Evolutionary conservation across 1,140 invertebrate genomes (phyloP), one percentile per base, ranked within the genome.

Genomic region (Triops cancriformis): DNA sequence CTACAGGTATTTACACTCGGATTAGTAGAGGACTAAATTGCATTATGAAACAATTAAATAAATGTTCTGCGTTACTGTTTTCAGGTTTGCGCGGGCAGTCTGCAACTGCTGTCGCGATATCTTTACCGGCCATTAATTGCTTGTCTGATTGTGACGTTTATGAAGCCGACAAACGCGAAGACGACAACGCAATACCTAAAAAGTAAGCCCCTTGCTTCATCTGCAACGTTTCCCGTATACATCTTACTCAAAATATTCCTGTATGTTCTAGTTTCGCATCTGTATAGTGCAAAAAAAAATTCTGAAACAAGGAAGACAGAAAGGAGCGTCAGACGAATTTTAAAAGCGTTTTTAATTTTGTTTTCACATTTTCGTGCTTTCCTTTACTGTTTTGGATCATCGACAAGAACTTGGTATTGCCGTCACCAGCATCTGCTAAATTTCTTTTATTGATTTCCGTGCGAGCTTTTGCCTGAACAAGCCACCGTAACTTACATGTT

Each of bases 101-200:
- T 4, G 74, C 74, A 43, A 18, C 41, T 64, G 51, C 18, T 64
- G 51, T 64, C 37, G 74, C 74, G 37, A 42, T 76, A 27, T 76
- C 74, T 43, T 45, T 76, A n/a, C 74, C 74, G 6, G 74, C 74
- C 37, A 76, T 76, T 45, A 31, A 76, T 42, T 76, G 74, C 37
- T 45, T 76, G 28, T 76, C 74, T 43, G 74, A 76, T 18, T 76
- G 37, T 43, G 74, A 76, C 37, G 74, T 45, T 18, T 26, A 76
- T 42, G 74, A 76, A 31, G 26, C 23, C 23, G 74, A 76, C 26
- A 41, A 76, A 41, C 74, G 45, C 6, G 74, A 76, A 7, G 74
- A 76, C 26, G 74, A 45, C 27, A 26, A 51, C 41, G 26, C 74
- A 28, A 45, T 28, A 42, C 27, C 74, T 26, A 76, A 76, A 45